phyloP scores from a whole-genome alignment of 2,113 vertebrate species.

The Rissa tridactyla region DNA sequence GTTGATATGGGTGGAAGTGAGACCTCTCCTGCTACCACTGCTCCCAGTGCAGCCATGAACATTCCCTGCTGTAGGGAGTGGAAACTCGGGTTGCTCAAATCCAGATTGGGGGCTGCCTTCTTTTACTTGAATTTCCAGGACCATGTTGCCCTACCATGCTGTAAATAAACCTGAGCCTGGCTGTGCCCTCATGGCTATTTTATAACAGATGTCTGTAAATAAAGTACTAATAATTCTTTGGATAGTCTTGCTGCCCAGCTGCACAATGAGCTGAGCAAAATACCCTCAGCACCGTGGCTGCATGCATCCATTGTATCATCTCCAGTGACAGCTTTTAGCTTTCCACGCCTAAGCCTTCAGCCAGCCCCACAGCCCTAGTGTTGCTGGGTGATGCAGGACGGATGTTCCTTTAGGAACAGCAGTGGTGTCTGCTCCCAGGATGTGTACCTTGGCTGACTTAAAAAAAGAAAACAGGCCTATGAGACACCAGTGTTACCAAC shows the following conservation, averaged over 20 bases:
- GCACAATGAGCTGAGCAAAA: neutral
- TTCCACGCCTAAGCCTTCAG: neutral
- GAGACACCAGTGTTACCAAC: neutral
- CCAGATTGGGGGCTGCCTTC: neutral
- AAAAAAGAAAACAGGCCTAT: neutral
- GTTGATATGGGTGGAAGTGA: neutral
- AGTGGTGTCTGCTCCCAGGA: neutral
- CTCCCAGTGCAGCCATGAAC: neutral
- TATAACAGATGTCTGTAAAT: neutral
- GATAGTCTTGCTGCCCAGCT: neutral
- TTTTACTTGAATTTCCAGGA: neutral
- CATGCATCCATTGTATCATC: fast-evolving
- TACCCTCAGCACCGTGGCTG: neutral
- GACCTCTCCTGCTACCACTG: neutral
- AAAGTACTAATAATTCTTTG: neutral
- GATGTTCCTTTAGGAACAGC: neutral
- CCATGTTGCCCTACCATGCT: fast-evolving
- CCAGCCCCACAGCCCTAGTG: neutral
- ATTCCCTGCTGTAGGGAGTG: neutral
- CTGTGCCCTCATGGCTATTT: neutral
- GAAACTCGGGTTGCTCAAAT: neutral
- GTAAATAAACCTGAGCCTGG: neutral
- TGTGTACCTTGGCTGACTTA: neutral
- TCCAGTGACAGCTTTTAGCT: neutral
- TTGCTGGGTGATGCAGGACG: neutral